These are phyloP conservation scores for Rhamnusium bicolor DNA, from an alignment of 2,888 invertebrate species.

Conservation along the genomic window DNA sequence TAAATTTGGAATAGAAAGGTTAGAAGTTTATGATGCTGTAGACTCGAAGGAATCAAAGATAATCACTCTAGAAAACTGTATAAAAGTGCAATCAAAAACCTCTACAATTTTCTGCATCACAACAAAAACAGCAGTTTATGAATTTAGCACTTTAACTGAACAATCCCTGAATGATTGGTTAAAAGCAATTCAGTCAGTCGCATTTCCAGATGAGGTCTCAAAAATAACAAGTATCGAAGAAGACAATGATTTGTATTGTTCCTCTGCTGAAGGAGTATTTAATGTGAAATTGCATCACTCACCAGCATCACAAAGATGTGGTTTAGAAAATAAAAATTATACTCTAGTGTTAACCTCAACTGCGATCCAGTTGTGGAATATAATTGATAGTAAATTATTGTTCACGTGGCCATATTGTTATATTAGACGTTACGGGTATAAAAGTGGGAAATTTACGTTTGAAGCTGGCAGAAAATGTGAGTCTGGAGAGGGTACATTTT, in stretches of 20 bases:
- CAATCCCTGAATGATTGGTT: conserved; percentile 85
- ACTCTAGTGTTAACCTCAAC: conserved; percentile 82
- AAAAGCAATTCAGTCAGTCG: conserved; percentile 84
- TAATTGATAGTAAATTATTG: conserved; percentile 77
- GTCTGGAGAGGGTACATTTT: conserved; percentile 88
- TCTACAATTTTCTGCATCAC: conserved; percentile 79
- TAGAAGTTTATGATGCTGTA: conserved; percentile 90
- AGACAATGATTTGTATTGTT: conserved; percentile 91
- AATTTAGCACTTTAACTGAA: conserved; percentile 80
- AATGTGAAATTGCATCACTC: conserved; percentile 83
- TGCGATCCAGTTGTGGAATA: conserved; percentile 82
- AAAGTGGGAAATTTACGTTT: conserved; percentile 89
- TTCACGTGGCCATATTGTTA: conserved; percentile 90
- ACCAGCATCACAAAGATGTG: conserved; percentile 85
- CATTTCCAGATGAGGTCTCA: conserved; percentile 81
- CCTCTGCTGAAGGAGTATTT: conserved; percentile 87
- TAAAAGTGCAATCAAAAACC: conserved; percentile 82
- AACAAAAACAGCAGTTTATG: conserved; percentile 78
- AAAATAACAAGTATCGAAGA: conserved; percentile 79
- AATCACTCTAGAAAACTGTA: conserved; percentile 89
- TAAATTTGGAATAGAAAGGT: conserved; percentile 87
- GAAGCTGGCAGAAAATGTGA: conserved; percentile 91
- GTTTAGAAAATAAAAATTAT: conserved; percentile 79
- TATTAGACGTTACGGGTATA: conserved; percentile 88
- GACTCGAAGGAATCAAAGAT: conserved; percentile 71